These are phyloP conservation scores for Sebastes iracundus DNA, from an alignment of 2,797 vertebrate genomes.

Conservation along the genomic window DNA sequence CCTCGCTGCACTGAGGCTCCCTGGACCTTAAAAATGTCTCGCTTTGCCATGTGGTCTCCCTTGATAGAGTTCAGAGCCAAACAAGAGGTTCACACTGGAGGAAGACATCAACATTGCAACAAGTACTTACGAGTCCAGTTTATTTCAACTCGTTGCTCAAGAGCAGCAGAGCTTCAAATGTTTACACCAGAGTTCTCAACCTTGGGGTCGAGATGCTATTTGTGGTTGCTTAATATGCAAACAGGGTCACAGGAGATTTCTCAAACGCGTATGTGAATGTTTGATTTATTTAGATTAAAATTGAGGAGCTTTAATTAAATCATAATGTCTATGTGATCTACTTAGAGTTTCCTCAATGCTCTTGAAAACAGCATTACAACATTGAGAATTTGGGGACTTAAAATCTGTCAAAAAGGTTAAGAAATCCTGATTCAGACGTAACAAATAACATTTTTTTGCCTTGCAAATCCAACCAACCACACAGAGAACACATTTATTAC, in stretches of 20 bases:
- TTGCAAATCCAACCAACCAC: constrained; percentile 28
- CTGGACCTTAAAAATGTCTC: constrained; percentile 47
- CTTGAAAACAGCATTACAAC: constrained; percentile 13
- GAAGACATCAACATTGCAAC: constrained; percentile 60
- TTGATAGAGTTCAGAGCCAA: constrained; percentile 47
- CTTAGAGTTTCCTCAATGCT: background rate
- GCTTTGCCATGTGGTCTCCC: constrained; percentile 48
- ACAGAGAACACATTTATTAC: constrained; percentile 44
- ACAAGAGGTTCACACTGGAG: constrained; percentile 35
- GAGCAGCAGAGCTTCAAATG: constrained; percentile 44
- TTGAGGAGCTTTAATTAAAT: constrained; percentile 13
- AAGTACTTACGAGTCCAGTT: constrained; percentile 54
- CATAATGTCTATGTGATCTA: background rate
- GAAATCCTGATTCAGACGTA: constrained; percentile 14
- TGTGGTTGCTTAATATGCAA: constrained; percentile 57
- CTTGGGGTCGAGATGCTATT: constrained; percentile 52
- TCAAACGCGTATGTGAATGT: constrained; percentile 36
- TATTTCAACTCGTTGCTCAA: constrained; percentile 66
- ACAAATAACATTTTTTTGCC: constrained; percentile 2
- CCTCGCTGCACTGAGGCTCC: constrained; percentile 50
- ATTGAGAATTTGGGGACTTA: background rate
- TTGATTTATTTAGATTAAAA: constrained; percentile 26
- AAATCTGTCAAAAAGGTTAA: constrained; percentile 25
- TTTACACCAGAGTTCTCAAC: constrained; percentile 54
- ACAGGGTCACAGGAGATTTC: constrained; percentile 48